Evolutionary conservation across 53 echinoderm and acorn worm genomes (phyloP).

Genomic region (Echinarachnius parma): DNA sequence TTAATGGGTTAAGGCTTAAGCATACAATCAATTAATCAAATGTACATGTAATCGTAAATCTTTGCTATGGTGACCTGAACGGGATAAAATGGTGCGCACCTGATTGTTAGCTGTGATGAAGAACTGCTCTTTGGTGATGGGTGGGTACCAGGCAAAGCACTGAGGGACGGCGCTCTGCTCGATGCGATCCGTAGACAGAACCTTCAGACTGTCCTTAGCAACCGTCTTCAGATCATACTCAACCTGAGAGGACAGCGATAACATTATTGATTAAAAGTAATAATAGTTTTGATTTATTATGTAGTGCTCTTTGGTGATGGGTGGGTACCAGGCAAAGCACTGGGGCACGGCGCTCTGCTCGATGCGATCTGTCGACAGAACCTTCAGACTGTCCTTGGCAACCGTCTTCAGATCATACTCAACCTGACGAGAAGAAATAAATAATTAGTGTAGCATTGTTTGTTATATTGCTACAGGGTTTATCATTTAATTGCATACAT

Average conservation of each 20-base stretch:
- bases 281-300: no score
- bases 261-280: no score
- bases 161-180: slow-evolving; percentile 94
- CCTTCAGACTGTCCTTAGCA: slow-evolving; percentile 64
- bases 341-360: slow-evolving; percentile 94
- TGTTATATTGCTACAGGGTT: no score
- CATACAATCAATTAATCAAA: no score
- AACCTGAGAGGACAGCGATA: slow-evolving; percentile 61
- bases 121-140: slow-evolving; percentile 98
- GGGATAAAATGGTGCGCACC: no score
- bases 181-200: slow-evolving; percentile 75
- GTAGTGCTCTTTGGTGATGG: slow-evolving; percentile 98
- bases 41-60: no score
- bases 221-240: slow-evolving; percentile 95
- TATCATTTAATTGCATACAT: no score
- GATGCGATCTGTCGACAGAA: slow-evolving; percentile 75
- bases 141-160: slow-evolving; percentile 95
- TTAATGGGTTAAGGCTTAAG: no score
- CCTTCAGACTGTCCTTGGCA: slow-evolving; percentile 64
- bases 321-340: slow-evolving; percentile 95
- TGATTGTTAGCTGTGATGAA: slow-evolving; percentile 90
- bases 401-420: slow-evolving; percentile 95
- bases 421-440: slow-evolving; percentile 51
- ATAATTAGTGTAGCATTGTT: background rate
- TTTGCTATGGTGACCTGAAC: no score